Conservation (phyloP, 2,888 invertebrate species). For the Leptinotarsa tumamoca region DNA sequence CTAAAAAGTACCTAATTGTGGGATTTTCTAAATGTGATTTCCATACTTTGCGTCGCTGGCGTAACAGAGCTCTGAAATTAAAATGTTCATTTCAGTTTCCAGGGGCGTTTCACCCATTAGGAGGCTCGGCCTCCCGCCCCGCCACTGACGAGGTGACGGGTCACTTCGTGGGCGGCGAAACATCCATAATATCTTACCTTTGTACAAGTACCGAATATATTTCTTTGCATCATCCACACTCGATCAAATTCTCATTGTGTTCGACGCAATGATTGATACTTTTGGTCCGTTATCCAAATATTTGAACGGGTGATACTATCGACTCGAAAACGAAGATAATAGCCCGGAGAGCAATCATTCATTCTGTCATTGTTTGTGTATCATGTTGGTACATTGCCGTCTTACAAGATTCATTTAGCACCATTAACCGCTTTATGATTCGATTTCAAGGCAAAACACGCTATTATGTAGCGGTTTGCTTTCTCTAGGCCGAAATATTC, state of each 20-base stretch:
- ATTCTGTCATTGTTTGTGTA: constrained; percentile 24
- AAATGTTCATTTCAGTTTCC: neutral
- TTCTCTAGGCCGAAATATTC: neutral
- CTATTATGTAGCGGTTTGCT: constrained; percentile 1
- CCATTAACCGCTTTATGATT: constrained; percentile 2
- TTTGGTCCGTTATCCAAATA: constrained; percentile 48
- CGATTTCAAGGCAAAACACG: constrained; percentile 10
- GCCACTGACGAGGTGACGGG: constrained; percentile 18
- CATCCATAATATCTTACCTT: constrained; percentile 34
- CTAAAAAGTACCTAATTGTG: too few relatives aligned
- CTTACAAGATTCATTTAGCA: constrained; percentile 19
- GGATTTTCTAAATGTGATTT: too few relatives aligned
- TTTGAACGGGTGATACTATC: constrained; percentile 44
- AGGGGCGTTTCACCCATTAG: neutral
- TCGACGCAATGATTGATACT: constrained; percentile 45
- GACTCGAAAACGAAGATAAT: constrained; percentile 25
- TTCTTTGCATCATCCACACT: constrained; percentile 40
- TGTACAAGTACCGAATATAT: constrained; percentile 38
- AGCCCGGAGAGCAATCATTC: constrained; percentile 29
- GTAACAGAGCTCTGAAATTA: too few relatives aligned
- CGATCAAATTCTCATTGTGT: constrained; percentile 47
- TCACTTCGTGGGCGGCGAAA: constrained; percentile 36
- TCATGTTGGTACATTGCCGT: constrained; percentile 13
- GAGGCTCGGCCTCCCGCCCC: neutral
- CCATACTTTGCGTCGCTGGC: too few relatives aligned